Evolutionary conservation across 2,888 invertebrate genomes (phyloP), one percentile per base, ranked within the genome.

Genomic region (Sesamia inferens): DNA sequence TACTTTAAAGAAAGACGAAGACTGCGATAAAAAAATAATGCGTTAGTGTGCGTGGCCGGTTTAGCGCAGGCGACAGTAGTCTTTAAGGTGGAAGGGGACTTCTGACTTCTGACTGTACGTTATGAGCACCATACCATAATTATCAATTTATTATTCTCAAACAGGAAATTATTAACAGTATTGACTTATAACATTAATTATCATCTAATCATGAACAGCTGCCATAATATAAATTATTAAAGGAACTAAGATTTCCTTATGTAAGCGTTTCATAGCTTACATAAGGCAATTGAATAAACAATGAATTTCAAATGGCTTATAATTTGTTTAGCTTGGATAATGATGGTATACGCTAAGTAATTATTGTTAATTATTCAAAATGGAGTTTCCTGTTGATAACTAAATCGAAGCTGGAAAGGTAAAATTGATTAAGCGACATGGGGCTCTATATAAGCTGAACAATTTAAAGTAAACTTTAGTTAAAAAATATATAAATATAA

Each of bases 101-200:
- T n/a, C n/a, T n/a, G n/a, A n/a, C n/a, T n/a, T n/a, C n/a, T n/a
- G n/a, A n/a, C n/a, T n/a, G n/a, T n/a, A n/a, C n/a, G n/a, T n/a
- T n/a, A n/a, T 67, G 3, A 44, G 13, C 19, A 42, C n/a, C 11
- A 48, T 48, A 24, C 39, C 8, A 47, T 47, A n/a, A n/a, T n/a
- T n/a, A 73, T 74, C 2, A 57, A 42, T n/a, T n/a, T n/a, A n/a
- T 57, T 31, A 73, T 72, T 74, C 39, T 47, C n/a, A 48, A 24
- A 55, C 39, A 44, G 2, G 13, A 47, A 64, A 24, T 64, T 16
- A 39, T 55, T n/a, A 55, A 39, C 19, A 31, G 22, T 58, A 74
- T 76, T 76, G 31, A 76, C 66, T 57, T n/a, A 39, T 24, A 16
- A 5, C 19, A 44, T 48, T 48, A 39, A 48, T 74, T 13, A 39